Base-by-base conservation (phyloP, 2,797 vertebrate genomes). In the Malurus splendens region DNA sequence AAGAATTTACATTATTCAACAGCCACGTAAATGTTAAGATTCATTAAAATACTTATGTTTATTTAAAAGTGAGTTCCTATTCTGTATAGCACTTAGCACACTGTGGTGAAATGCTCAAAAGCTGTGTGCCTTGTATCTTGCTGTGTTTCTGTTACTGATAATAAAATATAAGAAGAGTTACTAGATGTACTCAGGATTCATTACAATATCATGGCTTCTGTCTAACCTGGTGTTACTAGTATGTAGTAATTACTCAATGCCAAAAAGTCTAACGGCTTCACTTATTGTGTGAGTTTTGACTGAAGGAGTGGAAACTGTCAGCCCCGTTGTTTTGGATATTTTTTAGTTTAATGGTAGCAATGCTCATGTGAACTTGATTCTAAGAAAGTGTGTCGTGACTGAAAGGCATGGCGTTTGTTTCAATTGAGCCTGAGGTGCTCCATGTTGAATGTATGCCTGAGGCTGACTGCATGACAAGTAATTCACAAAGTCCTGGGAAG, bases 21-120 rank as follows among this genome's bases (percentile, higher is more conserved):
- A 99, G 96, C 99, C 99, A 16, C 97, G 98, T 87, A 99, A 98
- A 96, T 98, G 92, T 95, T 99, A 97, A 98, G 45, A 90, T 62
- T 57, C n/a, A 14, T 14, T 94, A 84, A 92, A 95, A 93, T 77
- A 85, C 41, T 91, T 52, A 33, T 25, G 3, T 87, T 93, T 86
- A 48, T 64, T 80, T 93, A 60, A 61, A 85, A 84, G 73, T 47
- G 68, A 65, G 3, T 68, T 89, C 68, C 85, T 84, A 2, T 86
- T 80, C 57, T 33, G 48, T 68, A 42, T 2, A 83, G 57, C 81
- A 79, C 50, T 84, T 92, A 66, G 79, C 47, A 82, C 80, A 65
- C 51, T 62, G 54, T 74, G 61, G 50, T 90, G 61, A 91, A 89
- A 82, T 41, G 65, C 65, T 82, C 47, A 75, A 81, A 90, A 85